Conservation (phyloP, 2,113 vertebrate species). For the Monopterus albus region DNA sequence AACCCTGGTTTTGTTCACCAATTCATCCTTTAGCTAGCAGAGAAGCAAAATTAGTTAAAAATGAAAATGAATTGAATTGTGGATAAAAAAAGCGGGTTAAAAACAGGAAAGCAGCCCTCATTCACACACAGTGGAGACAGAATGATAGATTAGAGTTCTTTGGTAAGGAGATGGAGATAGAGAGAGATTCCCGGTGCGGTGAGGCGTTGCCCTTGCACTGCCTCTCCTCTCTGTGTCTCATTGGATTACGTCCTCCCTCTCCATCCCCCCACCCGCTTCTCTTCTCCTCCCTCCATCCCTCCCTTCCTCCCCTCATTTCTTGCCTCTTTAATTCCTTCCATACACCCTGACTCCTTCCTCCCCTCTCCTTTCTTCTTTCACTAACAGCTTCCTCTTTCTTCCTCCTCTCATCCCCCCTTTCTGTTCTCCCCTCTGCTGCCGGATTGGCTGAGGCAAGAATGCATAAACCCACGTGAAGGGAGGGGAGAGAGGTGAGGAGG, state of each 20-base stretch:
- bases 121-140: constrained; percentile 48
- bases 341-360: too few species aligned
- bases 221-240: constrained; percentile 77
- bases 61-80: background rate
- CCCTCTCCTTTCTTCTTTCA: background rate
- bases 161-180: constrained; percentile 65
- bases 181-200: constrained; percentile 71
- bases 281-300: constrained; percentile 37
- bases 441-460: constrained; percentile 69
- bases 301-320: constrained; percentile 68
- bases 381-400: too few species aligned
- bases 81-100: background rate
- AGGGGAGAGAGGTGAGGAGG: constrained; percentile 28
- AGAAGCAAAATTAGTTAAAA: background rate
- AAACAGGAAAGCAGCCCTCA: constrained; percentile 28
- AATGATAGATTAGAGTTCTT: constrained; percentile 61
- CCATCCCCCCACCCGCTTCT: constrained; percentile 4
- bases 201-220: constrained; percentile 78
- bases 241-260: constrained; percentile 77
- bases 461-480: constrained; percentile 49
- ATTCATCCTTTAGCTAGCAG: constrained; percentile 33
- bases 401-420: background rate
- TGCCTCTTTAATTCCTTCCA: too few species aligned
- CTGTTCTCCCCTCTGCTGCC: constrained; percentile 1
- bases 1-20: constrained; percentile 31